phyloP scores from a whole-genome alignment of 2,113 vertebrate genomes.

The Rutilus rutilus region DNA sequence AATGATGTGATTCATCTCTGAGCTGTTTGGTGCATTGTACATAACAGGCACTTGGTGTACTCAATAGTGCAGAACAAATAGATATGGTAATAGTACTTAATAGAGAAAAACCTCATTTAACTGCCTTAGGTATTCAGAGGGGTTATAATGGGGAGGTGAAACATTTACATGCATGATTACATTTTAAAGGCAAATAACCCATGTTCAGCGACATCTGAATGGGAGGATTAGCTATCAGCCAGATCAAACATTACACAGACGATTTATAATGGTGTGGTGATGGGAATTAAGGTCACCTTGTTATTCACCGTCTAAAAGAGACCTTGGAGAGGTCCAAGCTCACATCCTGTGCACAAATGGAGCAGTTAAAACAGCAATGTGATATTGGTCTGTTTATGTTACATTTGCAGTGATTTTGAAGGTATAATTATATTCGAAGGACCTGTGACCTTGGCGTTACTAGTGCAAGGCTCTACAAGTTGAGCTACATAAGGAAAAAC shows the following conservation, averaged over 20 bases:
- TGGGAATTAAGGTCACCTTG: not conserved
- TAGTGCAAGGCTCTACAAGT: not conserved
- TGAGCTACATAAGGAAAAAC: not conserved
- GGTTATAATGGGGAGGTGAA: not conserved
- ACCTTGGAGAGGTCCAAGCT: not conserved
- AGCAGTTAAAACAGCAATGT: not conserved
- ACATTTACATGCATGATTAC: slow-evolving; percentile 36
- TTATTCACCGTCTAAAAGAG: not conserved
- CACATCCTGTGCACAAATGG: not conserved
- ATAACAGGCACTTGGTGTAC: slow-evolving; percentile 8
- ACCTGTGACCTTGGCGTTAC: not conserved
- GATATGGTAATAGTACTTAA: not conserved
- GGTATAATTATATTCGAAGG: not conserved
- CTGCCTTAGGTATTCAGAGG: not conserved
- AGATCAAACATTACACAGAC: not conserved
- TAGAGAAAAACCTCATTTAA: not conserved
- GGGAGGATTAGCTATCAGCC: slow-evolving; percentile 3
- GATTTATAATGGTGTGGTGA: not conserved
- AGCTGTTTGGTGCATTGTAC: not conserved
- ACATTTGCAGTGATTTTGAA: not conserved
- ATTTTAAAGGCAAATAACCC: slow-evolving; percentile 15
- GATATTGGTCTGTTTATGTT: not conserved
- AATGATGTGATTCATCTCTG: not conserved
- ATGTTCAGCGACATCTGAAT: not conserved
- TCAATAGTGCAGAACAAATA: slow-evolving; percentile 17